Evolutionary conservation across 2,113 vertebrate genomes (phyloP), one percentile per base, ranked within the genome.

Genomic region (Atlantisia rogersi): DNA sequence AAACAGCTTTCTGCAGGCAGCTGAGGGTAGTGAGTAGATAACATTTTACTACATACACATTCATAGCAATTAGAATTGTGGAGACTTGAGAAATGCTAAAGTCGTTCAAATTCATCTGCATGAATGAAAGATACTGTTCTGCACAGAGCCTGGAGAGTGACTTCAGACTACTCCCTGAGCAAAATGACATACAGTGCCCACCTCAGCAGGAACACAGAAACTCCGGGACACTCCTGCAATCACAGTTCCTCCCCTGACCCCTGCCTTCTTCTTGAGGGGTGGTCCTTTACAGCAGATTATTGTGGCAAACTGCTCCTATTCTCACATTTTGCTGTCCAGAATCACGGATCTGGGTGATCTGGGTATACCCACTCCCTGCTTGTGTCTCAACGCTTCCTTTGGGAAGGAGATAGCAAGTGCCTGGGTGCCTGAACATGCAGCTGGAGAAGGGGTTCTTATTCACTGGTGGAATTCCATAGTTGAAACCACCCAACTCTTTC

Each of bases 361-460:
- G 26, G 12, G 12, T 68, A 67, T 93, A 2, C 62, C 56, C 28
- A 12, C 6, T 77, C 28, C 6, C 56, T 78, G 21, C 12, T 68
- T 35, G 8, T 11, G 6, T 64, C 44, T 60, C 31, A 64, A 6
- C 2, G 1, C 24, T 32, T 64, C 37, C 32, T 53, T 52, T 40
- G 32, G 81, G 42, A 59, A 59, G 28, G 37, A 70, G 16, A 42
- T 40, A 63, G 20, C 2, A 2, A 56, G 52, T 63, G 39, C 28
- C 15, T 7, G 15, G 12, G 40, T 0, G 1, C 32, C 35, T 37
- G 18, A 48, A 56, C 2, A 0, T 20, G 28, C n/a, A 75, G 11
- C 12, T 22, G 8, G 22, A 60, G 35, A 74, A 67, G 10, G n/a
- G 11, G 10, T 63, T 58, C 40, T 25, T 86, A 39, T 67, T 88